A percentile compares a stretch with the other conserved stretches of the same genome.
phyloP scores from a whole-genome alignment of 2,113 vertebrate genomes.

The Epinephelus lanceolatus region DNA sequence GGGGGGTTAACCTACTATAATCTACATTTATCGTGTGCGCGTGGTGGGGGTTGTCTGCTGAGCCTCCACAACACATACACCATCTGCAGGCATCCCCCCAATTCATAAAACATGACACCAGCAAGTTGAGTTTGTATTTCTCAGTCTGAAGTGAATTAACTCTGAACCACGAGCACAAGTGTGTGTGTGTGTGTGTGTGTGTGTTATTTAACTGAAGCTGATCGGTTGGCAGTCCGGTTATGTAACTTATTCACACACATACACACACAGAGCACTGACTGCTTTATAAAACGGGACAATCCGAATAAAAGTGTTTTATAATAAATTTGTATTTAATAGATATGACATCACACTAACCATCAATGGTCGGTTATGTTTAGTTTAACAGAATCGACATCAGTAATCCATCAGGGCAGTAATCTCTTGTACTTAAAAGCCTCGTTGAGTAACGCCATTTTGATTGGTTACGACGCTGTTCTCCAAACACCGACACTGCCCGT shows the following conservation, averaged over 20 bases:
- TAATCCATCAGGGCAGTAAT: background rate
- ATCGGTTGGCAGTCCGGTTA: constrained; percentile 34
- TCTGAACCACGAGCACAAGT: background rate
- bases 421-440: background rate
- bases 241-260: constrained; percentile 43
- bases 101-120: constrained; percentile 59
- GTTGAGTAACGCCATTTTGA: constrained; percentile 41
- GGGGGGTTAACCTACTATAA: too few relatives aligned
- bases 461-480: constrained; percentile 2
- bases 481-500: background rate
- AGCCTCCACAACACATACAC: constrained; percentile 20
- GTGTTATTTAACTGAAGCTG: constrained; percentile 48
- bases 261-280: background rate
- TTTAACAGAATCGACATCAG: background rate
- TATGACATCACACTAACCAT: background rate
- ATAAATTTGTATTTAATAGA: too few relatives aligned
- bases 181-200: constrained; percentile 13
- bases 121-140: background rate
- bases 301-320: too few relatives aligned
- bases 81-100: constrained; percentile 76
- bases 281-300: constrained; percentile 10
- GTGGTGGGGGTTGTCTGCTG: too few relatives aligned
- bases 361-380: too few relatives aligned
- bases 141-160: constrained; percentile 7
- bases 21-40: too few relatives aligned